These are phyloP conservation scores for Cheumatopsyche charites DNA, from an alignment of 1,140 invertebrate species.

Conservation along the genomic window DNA sequence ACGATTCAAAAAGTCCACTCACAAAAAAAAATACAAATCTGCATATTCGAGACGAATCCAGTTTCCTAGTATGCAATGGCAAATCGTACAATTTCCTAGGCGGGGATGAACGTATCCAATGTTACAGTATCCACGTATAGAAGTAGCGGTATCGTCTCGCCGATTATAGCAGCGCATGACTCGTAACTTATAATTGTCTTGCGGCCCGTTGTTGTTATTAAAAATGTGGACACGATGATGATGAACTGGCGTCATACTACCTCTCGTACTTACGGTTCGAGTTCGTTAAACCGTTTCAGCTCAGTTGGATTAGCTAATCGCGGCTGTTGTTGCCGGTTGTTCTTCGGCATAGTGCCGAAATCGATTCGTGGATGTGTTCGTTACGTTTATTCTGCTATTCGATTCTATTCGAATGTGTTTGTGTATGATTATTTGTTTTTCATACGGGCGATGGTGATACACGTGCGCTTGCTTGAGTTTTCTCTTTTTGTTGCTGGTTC, in stretches of 20 bases:
- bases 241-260: background rate
- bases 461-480: background rate
- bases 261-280: background rate
- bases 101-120: no score
- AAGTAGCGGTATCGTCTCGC: conserved; percentile 1
- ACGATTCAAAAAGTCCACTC: no score
- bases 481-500: background rate
- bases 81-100: no score
- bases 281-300: conserved; percentile 10
- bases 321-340: background rate
- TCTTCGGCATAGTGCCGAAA: background rate
- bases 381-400: background rate
- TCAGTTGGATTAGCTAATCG: conserved; percentile 3
- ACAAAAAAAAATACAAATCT: no score
- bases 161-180: conserved; percentile 16
- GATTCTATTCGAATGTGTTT: background rate
- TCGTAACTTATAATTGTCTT: conserved; percentile 20
- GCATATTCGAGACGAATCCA: no score
- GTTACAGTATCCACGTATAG: no score
- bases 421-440: no score
- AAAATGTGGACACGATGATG: background rate
- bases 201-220: background rate
- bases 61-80: no score
- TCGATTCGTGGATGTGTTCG: background rate
- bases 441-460: background rate